A percentile compares a stretch with the other conserved stretches of the same genome.
Evolutionary conservation across 1,140 invertebrate species (phyloP).

Genomic region (Habropoda laboriosa): DNA sequence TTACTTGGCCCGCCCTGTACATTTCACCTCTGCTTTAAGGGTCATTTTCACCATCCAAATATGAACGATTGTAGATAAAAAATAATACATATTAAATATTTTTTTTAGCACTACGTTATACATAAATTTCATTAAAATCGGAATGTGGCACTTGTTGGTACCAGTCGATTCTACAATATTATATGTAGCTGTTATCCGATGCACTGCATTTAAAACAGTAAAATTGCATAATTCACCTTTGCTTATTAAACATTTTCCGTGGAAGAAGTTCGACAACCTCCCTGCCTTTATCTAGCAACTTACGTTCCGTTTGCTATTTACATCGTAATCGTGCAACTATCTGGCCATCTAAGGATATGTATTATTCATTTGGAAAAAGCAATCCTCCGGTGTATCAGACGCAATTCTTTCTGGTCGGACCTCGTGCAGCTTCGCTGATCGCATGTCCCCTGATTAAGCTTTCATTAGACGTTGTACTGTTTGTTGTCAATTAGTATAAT

Average conservation of each 20-base stretch:
- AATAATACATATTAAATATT: too few species aligned
- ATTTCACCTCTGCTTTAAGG: too few species aligned
- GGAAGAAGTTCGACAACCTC: slow-evolving; percentile 28
- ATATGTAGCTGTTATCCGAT: neutral
- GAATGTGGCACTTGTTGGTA: neutral
- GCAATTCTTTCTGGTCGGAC: neutral
- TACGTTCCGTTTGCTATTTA: slow-evolving; percentile 6
- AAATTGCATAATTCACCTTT: neutral
- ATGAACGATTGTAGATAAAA: too few species aligned
- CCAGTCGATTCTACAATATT: neutral
- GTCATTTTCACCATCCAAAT: too few species aligned
- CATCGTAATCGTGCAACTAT: neutral
- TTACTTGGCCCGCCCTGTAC: too few species aligned
- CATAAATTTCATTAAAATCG: too few species aligned
- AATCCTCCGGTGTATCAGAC: neutral
- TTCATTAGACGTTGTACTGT: neutral
- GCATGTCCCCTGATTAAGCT: neutral
- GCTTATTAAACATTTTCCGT: neutral
- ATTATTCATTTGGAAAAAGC: slow-evolving; percentile 31
- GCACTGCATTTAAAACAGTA: neutral
- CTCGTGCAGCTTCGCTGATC: neutral
- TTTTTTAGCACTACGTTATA: too few species aligned
- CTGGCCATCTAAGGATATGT: slow-evolving; percentile 1
- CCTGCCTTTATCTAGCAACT: neutral
- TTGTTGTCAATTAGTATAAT: neutral